Base-by-base conservation (phyloP, 2,888 invertebrate genomes). In the Eubasilissa splendida region DNA sequence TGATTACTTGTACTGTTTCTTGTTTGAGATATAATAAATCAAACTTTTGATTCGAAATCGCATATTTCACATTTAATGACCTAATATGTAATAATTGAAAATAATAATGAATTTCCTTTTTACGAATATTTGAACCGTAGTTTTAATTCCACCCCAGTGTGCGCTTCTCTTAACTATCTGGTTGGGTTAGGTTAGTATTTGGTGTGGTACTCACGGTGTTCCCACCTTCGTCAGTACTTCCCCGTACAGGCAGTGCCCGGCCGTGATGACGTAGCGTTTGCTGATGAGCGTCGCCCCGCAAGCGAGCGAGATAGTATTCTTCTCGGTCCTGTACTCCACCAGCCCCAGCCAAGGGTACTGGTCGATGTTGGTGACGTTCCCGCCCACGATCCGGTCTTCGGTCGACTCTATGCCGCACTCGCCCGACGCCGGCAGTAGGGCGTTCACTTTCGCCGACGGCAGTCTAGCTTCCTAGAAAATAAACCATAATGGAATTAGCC, bases 271-370 rank as follows among this genome's bases (percentile, higher is more conserved):
- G 84, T 92, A 92, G 86, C 86, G 86, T 0, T 86, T 85, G 82
- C 89, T 92, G 84, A 93, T 92, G 0, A 92, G 87, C 4, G 88
- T 87, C 4, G 91, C 92, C 0, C 91, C 91, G 84, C 92, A 92
- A 0, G 88, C 84, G 50, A 88, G 86, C 77, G 87, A 88, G 53
- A 86, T 85, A 60, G 81, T 84, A 65, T 85, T 84, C 14, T 80
- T 84, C 12, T 82, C 85, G 3, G 71, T 78, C 0, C 76, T 80
- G 85, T 92, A 91, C 75, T 90, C 88, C 56, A 92, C 86, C 14
- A 91, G 85, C 0, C 87, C 89, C 85, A 91, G 85, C 92, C 92
- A 92, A 0, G 92, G 92, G 85, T 90, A 91, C 84, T 92, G 90
- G 66, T 91, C 91, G 14, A 92, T 84, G 0, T 82, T 82, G 3